Evolutionary conservation across 2,888 invertebrate genomes (phyloP), one percentile per base, ranked within the genome.

Genomic region (Ligdia adustata): DNA sequence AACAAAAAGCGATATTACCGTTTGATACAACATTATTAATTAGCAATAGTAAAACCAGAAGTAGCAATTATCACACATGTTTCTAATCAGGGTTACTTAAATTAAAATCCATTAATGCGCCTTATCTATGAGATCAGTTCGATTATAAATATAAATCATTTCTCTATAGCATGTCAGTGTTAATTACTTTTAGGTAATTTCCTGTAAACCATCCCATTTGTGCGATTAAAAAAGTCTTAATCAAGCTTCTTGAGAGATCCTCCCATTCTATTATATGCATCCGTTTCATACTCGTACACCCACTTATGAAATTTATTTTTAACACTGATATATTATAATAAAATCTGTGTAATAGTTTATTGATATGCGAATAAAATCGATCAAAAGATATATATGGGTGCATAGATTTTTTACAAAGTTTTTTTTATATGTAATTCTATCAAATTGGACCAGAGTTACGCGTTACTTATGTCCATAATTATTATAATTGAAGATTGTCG

Each of bases 251-350:
- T 66, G 66, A 68, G 60, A 62, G 63, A 57, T 62, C 70, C 79
- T 69, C 81, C 84, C 82, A 83, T 79, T 76, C 73, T 70, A 80
- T 78, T 82, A 78, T 76, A 73, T 77, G 75, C 72, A 70, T 67
- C 69, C 64, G 60, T 59, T 71, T 73, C 27, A n/a, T 4, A 5
- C n/a, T n/a, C 12, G 7, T 12, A 11, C 9, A 9, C 9, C 9
- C 27, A 9, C 27, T 11, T 27, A n/a, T n/a, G n/a, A n/a, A n/a
- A n/a, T n/a, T n/a, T n/a, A n/a, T n/a, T n/a, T n/a, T n/a, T n/a
- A n/a, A n/a, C n/a, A n/a, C n/a, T n/a, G n/a, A n/a, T n/a, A n/a
- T n/a, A n/a, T n/a, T n/a, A n/a, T n/a, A n/a, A n/a, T n/a, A n/a
- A n/a, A n/a, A n/a, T n/a, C n/a, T n/a, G n/a, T n/a, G n/a, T n/a